phyloP scores from a whole-genome alignment of 2,797 vertebrate species.

The Nyctalus aviator region DNA sequence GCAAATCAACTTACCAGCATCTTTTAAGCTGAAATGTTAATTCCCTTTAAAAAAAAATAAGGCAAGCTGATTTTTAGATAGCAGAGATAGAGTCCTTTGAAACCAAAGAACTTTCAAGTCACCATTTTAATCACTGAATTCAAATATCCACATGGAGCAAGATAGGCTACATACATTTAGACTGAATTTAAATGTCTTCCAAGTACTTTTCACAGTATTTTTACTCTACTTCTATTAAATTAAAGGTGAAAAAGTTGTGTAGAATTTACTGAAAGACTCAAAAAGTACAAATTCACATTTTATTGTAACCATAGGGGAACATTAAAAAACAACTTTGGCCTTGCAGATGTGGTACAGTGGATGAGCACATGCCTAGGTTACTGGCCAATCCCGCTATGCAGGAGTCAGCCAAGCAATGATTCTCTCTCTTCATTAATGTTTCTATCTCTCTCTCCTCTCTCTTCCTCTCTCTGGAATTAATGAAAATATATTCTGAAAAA shows the following conservation, averaged over 20 bases:
- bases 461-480: too few species aligned
- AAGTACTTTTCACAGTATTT: not conserved
- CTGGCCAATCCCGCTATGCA: too few species aligned
- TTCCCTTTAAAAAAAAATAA: not conserved
- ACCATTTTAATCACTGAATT: constrained; percentile 3
- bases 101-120: constrained; percentile 40
- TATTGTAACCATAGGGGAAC: not conserved
- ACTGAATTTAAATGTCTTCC: not conserved
- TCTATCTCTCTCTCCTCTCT: too few species aligned
- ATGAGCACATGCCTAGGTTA: too few species aligned
- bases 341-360: too few species aligned
- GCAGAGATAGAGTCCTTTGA: not conserved
- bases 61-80: constrained; percentile 10
- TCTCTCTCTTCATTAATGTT: too few species aligned
- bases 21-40: constrained; percentile 8
- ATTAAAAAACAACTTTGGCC: not conserved
- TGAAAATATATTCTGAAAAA: not conserved
- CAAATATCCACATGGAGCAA: not conserved
- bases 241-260: not conserved
- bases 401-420: too few species aligned
- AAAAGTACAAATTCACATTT: not conserved
- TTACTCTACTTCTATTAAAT: not conserved
- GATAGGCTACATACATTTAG: not conserved
- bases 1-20: not conserved
- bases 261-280: not conserved